Evolutionary conservation across 2,888 invertebrate species (phyloP).

Genomic region (Tipula confusa): DNA sequence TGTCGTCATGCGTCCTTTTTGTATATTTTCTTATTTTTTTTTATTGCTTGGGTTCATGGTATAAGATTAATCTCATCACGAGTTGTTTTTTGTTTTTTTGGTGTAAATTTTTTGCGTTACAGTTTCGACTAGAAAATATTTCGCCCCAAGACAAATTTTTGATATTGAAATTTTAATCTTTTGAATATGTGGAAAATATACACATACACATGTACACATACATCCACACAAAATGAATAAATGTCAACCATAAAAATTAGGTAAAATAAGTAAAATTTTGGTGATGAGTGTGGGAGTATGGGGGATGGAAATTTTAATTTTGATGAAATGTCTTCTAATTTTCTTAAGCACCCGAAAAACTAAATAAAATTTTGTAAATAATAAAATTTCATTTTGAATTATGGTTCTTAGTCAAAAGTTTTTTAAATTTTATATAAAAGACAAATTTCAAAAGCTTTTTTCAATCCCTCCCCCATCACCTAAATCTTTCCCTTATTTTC

Average conservation of each 20-base stretch:
- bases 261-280: neutral
- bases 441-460: neutral
- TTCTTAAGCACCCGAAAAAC: neutral
- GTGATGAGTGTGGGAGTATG: neutral
- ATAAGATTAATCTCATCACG: neutral
- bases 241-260: neutral
- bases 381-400: neutral
- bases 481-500: neutral
- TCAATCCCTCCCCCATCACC: neutral
- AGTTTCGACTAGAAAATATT: neutral
- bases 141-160: neutral
- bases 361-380: neutral
- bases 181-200: neutral
- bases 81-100: neutral
- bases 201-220: neutral
- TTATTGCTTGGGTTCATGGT: neutral
- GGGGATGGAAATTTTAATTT: neutral
- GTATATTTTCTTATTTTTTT: neutral
- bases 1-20: neutral
- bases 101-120: neutral
- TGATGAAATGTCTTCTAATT: neutral
- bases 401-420: neutral
- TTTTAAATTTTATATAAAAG: too few species aligned
- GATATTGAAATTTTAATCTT: constrained; percentile 3
- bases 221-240: too few species aligned